Evolutionary conservation across 2,797 vertebrate genomes (phyloP).

Genomic region (Threskiornis aethiopicus): DNA sequence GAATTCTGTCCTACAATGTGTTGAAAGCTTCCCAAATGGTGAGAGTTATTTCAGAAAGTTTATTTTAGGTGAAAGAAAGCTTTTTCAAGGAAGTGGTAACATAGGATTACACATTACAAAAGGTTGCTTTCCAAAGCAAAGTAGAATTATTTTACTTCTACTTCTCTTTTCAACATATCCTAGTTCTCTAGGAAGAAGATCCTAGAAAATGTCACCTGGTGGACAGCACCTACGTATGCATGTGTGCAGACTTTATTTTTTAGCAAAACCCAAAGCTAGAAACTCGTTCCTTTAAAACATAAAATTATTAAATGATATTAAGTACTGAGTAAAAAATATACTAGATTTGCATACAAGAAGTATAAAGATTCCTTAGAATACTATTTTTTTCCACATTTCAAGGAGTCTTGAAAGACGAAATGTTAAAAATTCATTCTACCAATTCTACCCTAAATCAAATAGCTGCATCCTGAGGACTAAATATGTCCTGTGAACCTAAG

Average conservation of each 20-base stretch:
- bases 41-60: slow-evolving; percentile 39
- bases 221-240: background rate
- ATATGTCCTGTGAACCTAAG: background rate
- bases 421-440: background rate
- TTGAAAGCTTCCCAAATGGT: slow-evolving; percentile 52
- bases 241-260: background rate
- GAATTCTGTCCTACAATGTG: background rate
- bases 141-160: background rate
- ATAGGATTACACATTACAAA: background rate
- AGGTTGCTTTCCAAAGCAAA: slow-evolving; percentile 24
- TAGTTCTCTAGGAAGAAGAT: background rate
- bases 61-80: slow-evolving; percentile 32
- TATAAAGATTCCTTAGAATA: background rate
- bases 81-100: background rate
- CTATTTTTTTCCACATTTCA: background rate
- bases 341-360: background rate
- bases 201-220: background rate
- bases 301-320: background rate
- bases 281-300: background rate
- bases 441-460: background rate
- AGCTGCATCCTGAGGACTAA: background rate
- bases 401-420: background rate
- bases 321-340: background rate
- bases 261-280: background rate
- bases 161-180: background rate